Base-by-base conservation (phyloP, 2,797 vertebrate genomes). In the Babyrousa celebensis region DNA sequence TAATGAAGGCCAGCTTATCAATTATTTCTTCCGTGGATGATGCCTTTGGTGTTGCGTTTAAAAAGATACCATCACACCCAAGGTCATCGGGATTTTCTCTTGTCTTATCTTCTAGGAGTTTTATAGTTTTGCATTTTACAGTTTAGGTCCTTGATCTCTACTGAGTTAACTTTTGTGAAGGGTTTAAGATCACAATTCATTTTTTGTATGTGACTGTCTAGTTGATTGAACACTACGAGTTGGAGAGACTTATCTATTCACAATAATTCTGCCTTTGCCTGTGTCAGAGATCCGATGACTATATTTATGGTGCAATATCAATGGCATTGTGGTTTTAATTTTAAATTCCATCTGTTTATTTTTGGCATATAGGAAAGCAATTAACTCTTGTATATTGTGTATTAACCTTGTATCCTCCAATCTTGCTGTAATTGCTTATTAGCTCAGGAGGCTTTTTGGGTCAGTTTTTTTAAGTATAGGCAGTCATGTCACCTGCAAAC, bases 341-440 rank as follows among this genome's bases (percentile, higher is more conserved):
- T 71, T 7, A 93, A 54, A 9, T 86, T 86, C 36, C 25, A 25
- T 71, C 79, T 79, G 23, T 87, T 93, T 25, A 23, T 63, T 92
- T 27, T 54, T 92, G 58, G 70, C 40, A 65, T 92, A 65, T 75
- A 16, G 43, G 60, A 91, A 84, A 54, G 23, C 58, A 84, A 5
- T 92, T 70, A 36, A 62, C 52, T 60, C 54, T 78, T 40, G 43
- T 77, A 15, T 78, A 29, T 27, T 78, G 32, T 78, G 9, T 70
- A 21, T 60, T 85, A 52, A 62, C 6, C 29, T 60, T 40, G 12
- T 93, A 70, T 60, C 17, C 36, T 4, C 1, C 12, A 78, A 3
- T 32, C 60, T 84, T 54, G 29, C 23, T 74, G 12, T 65, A 56
- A 84, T 65, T 18, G 5, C 27, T 52, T 70, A 83, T 23, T 68